phyloP scores from a whole-genome alignment of 2,797 vertebrate species.

The Pteropus rufus region DNA sequence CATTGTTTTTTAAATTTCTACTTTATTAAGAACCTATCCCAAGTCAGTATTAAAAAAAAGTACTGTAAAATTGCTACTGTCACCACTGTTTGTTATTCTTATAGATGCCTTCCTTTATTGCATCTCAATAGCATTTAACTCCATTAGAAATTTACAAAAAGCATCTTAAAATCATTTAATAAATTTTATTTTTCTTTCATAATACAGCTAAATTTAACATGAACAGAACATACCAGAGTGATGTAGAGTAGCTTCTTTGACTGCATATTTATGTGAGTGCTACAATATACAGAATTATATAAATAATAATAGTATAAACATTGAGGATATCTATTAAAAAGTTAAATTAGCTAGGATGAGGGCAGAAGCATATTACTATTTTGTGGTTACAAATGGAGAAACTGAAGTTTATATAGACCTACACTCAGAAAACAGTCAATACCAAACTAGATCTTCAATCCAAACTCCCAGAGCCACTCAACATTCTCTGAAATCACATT shows the following conservation, averaged over 20 bases:
- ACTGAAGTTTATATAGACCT: not conserved
- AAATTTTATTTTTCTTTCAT: not conserved
- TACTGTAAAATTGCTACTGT: not conserved
- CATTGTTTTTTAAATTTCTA: not conserved
- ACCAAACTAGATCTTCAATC: not conserved
- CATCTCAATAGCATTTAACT: not conserved
- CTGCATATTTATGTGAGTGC: not conserved
- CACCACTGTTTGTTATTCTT: not conserved
- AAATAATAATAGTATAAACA: not conserved
- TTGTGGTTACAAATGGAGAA: not conserved
- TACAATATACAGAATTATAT: not conserved
- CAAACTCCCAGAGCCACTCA: not conserved
- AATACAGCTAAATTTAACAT: not conserved
- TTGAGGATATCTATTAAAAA: not conserved
- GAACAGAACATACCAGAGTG: not conserved
- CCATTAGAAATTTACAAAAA: not conserved
- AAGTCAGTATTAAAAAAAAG: not conserved
- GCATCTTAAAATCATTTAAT: not conserved
- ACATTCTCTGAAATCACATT: not conserved
- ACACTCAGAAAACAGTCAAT: not conserved
- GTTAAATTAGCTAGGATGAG: not conserved
- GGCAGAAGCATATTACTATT: not conserved
- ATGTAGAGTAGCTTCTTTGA: not conserved
- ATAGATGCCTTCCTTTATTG: not conserved
- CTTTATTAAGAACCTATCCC: not conserved